Evolutionary conservation across 2,113 vertebrate species (phyloP), one percentile per base, ranked within the genome.

Genomic region (Oenanthe melanoleuca): DNA sequence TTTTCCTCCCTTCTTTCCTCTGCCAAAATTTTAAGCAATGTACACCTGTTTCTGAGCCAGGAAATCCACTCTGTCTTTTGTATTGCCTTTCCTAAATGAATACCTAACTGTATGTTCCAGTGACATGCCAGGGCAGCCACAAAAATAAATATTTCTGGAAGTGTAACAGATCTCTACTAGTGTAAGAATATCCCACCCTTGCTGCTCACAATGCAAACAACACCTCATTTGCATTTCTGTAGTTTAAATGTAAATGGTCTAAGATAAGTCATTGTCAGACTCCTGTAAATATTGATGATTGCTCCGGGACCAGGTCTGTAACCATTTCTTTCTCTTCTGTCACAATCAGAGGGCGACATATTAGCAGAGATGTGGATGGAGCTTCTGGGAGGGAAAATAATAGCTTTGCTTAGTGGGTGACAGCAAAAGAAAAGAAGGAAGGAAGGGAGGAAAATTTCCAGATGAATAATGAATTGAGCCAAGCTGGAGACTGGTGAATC

Each of bases 261-360:
- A 59, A 87, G 79, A 85, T 59, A 86, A 92, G 78, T 88, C 78
- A 82, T 49, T 89, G 81, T 92, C 84, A 94, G 79, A 77, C 56
- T 59, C 47, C 52, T 70, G 79, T 86, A 94, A 96, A 96, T 94
- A 95, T 92, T 94, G 93, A 93, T 79, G 87, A 94, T 45, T 69
- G 63, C 81, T 89, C 59, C 2, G 0, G 63, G 94, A 93, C 29
- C 44, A 42, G 60, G 66, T 77, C 50, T 80, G 31, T 40, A 95
- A 66, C 55, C 24, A 38, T 77, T 82, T 53, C 81, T 95, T 93
- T 89, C 55, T 86, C 73, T 59, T 87, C 59, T 60, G 50, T 92
- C 89, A 64, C 60, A 61, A 20, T 56, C 53, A 40, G 47, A 92
- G 65, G 50, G 47, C 14, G 7, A 44, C 50, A 13, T 38, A 42